Percentiles rank a stretch among this genome's conserved stretches.
Evolutionary conservation across 2,888 invertebrate species (phyloP).

Genomic region (Lycophotia porphyrea): DNA sequence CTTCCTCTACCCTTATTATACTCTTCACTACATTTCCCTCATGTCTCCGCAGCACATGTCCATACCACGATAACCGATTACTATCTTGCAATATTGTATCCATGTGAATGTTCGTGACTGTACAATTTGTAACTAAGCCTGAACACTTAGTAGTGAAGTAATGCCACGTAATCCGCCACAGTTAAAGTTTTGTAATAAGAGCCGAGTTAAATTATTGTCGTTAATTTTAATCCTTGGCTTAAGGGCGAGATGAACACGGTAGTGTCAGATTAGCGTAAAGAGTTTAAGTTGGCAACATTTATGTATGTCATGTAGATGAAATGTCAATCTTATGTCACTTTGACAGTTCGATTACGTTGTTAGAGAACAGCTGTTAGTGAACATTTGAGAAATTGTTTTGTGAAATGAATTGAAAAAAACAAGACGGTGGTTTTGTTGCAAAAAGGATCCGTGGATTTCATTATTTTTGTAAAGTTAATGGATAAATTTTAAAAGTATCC

Average conservation of each 20-base stretch:
- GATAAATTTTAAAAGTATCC: neutral
- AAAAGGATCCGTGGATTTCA: neutral
- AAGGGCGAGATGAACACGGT: conserved; percentile 12
- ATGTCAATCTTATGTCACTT: conserved; percentile 25
- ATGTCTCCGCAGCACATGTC: no score
- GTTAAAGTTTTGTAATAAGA: conserved; percentile 62
- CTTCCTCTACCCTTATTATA: neutral
- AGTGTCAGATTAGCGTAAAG: conserved; percentile 26
- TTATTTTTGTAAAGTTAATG: neutral
- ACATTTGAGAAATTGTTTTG: neutral
- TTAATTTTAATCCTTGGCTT: conserved; percentile 55
- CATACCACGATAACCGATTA: no score
- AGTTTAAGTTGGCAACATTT: conserved; percentile 7
- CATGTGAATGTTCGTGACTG: neutral
- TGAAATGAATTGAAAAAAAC: neutral
- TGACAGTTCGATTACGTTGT: conserved; percentile 7
- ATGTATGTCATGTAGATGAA: neutral
- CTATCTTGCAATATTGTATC: neutral
- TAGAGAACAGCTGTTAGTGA: neutral
- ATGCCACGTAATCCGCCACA: conserved; percentile 57
- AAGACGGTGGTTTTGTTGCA: neutral
- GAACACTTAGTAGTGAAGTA: conserved; percentile 54
- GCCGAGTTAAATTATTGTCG: conserved; percentile 52
- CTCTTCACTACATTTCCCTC: no score
- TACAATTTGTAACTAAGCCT: conserved; percentile 33